These are phyloP conservation scores for Erannis defoliaria DNA, from an alignment of 2,888 invertebrate species.

Conservation along the genomic window DNA sequence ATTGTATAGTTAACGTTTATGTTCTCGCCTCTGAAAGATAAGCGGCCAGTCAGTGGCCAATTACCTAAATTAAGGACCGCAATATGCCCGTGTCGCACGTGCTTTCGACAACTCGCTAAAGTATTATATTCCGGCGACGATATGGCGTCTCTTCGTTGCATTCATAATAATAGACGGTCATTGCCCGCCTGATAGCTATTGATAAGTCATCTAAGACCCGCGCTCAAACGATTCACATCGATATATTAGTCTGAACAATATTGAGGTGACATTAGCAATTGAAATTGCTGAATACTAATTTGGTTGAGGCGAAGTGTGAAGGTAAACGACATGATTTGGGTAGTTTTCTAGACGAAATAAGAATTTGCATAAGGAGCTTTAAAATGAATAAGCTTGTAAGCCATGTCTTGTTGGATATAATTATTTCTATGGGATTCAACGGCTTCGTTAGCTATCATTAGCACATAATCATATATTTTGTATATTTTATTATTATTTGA, in stretches of 20 bases:
- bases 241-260: slow-evolving; percentile 6
- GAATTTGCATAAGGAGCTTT: too few relatives aligned
- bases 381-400: too few relatives aligned
- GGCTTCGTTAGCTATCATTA: too few relatives aligned
- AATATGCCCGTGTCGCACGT: slow-evolving; percentile 2
- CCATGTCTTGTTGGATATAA: too few relatives aligned
- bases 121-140: slow-evolving; percentile 10
- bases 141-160: background rate
- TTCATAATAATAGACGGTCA: slow-evolving; percentile 4
- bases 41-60: slow-evolving; percentile 5
- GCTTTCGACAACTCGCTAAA: slow-evolving; percentile 22
- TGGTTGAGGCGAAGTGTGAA: too few relatives aligned
- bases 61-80: slow-evolving; percentile 6
- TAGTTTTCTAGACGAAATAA: too few relatives aligned
- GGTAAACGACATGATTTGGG: too few relatives aligned
- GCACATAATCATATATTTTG: too few relatives aligned
- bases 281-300: too few relatives aligned
- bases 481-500: too few relatives aligned
- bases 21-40: background rate
- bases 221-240: slow-evolving; percentile 16
- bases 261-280: background rate
- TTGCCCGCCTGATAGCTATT: slow-evolving; percentile 9
- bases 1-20: background rate
- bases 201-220: slow-evolving; percentile 16
- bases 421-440: too few relatives aligned